Percentiles rank a stretch among this genome's conserved stretches.
These are phyloP conservation scores for Phalera bucephala DNA, from an alignment of 2,888 invertebrate genomes.

Conservation along the genomic window DNA sequence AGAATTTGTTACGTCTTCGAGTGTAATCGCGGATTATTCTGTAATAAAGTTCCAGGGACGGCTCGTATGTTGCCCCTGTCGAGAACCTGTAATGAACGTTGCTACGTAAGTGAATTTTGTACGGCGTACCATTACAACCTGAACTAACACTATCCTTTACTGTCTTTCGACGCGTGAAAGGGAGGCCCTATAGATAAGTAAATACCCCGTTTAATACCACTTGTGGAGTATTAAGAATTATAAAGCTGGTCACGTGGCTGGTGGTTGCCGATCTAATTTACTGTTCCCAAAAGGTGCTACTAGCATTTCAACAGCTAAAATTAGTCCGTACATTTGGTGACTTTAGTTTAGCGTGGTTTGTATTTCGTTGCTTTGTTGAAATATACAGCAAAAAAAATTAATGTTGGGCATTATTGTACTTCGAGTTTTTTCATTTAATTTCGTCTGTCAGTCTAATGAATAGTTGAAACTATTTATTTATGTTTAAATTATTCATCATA, in stretches of 20 bases:
- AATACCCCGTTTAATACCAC: conserved; percentile 48
- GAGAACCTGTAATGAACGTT: conserved; percentile 50
- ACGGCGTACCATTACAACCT: conserved; percentile 30
- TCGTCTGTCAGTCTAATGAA: too few species aligned
- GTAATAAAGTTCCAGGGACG: conserved; percentile 44
- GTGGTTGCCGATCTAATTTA: conserved; percentile 66
- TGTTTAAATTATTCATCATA: too few species aligned
- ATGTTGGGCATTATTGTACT: too few species aligned
- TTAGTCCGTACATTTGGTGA: conserved; percentile 49
- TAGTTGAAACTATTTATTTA: too few species aligned
- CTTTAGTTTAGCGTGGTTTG: conserved; percentile 23
- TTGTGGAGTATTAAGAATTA: conserved; percentile 47
- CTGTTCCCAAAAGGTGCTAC: conserved; percentile 64
- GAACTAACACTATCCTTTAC: conserved; percentile 20
- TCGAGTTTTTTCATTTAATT: too few species aligned
- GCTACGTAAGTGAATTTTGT: conserved; percentile 45
- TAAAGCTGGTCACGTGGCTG: conserved; percentile 65
- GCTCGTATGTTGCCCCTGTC: conserved; percentile 46
- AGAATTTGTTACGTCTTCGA: conserved; percentile 47
- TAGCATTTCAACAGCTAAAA: conserved; percentile 56
- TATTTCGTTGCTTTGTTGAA: too few species aligned
- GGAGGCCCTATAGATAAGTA: conserved; percentile 37
- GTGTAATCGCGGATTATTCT: conserved; percentile 45
- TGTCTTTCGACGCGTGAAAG: conserved; percentile 19
- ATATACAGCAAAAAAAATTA: too few species aligned